Evolutionary conservation across 2,888 invertebrate species (phyloP).

Genomic region (Drosophila silvestris): DNA sequence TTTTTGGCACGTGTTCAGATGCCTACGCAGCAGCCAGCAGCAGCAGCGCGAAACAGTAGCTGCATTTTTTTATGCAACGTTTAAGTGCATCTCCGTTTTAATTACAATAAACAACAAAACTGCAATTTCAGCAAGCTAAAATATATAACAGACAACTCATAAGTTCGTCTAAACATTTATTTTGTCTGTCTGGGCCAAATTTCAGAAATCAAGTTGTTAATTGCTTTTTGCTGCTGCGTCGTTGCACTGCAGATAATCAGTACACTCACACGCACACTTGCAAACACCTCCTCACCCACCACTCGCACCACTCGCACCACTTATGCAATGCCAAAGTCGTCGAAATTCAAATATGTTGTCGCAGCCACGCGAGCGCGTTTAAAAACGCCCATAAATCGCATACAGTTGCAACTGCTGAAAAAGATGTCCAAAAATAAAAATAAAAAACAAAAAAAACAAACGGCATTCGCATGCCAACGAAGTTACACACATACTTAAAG

Average conservation of each 20-base stretch:
- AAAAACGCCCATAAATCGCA: constrained; percentile 60
- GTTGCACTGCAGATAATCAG: constrained; percentile 47
- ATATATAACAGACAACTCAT: constrained; percentile 55
- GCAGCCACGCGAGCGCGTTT: constrained; percentile 45
- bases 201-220: constrained; percentile 73
- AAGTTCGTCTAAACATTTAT: constrained; percentile 22
- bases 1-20: constrained; percentile 77
- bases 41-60: constrained; percentile 22
- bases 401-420: constrained; percentile 34
- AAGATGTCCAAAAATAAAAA: constrained; percentile 4
- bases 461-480: constrained; percentile 38
- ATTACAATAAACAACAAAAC: constrained; percentile 73
- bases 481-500: constrained; percentile 15
- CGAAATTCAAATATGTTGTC: constrained; percentile 36
- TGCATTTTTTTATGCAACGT: constrained; percentile 72
- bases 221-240: constrained; percentile 60
- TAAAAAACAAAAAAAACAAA: constrained; percentile 3
- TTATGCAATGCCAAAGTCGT: constrained; percentile 45
- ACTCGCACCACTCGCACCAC: not conserved
- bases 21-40: constrained; percentile 51
- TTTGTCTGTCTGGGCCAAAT: constrained; percentile 48
- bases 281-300: not conserved
- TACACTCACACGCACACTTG: constrained; percentile 9
- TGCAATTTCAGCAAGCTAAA: constrained; percentile 52
- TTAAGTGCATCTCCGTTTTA: constrained; percentile 73